Conservation (phyloP, 2,113 vertebrate species). For the Felis catus region F.catus_Fca126_mat1.0 CM031423.1:67716501-67717000, state of each 20-base stretch:
- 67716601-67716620: neutral
- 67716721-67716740: neutral
- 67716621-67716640: neutral
- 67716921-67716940: neutral
- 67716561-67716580: constrained; percentile 19
- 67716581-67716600: neutral
- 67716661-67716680: neutral
- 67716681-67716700: neutral
- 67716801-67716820: neutral
- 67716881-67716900: neutral
- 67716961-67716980: neutral
- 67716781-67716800: neutral
- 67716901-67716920: neutral
- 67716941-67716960: neutral
- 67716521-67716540: constrained; percentile 18
- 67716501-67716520: constrained; percentile 45
- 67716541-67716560: neutral
- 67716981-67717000: neutral
- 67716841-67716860: neutral
- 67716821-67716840: neutral
- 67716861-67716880: neutral
- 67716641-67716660: neutral
- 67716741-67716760: neutral
- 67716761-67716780: neutral
- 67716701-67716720: neutral